Base-by-base conservation (phyloP, 2,113 vertebrate genomes). In the Indicator maculatus region DNA sequence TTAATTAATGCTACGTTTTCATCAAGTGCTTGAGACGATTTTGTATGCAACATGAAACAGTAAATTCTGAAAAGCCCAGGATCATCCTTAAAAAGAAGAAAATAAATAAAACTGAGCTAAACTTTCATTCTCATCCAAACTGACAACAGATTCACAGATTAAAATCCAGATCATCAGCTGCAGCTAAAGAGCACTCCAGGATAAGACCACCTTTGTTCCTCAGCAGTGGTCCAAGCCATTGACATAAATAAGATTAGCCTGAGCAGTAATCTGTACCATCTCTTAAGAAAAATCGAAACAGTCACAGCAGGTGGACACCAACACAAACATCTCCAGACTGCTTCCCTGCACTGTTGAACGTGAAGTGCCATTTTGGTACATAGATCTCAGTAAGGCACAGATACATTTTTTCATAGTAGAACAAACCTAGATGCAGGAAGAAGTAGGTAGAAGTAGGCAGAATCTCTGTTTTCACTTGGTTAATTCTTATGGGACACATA, bases 1-100 rank as follows among this genome's bases (percentile, higher is more conserved):
- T 9, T 93, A 73, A 74, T 58, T 67, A 26, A 16, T 36, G 55
- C 23, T 63, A n/a, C 15, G 31, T 9, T 86, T 93, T 7, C 28
- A 79, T 65, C 81, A 84, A 61, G 8, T 23, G 31, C 65, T 78
- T 78, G 36, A 94, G 39, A 45, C 4, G 75, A 73, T 82, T 88
- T 84, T 61, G 74, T 88, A 73, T 2, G 15, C 61, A 83, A 91
- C 31, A 73, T 60, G 15, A 56, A 66, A 36, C 53, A 55, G 53
- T 12, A 28, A 55, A 28, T 28, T 13, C 16, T 55, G 53, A 66
- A 39, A 8, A 60, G 33, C 23, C 56, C 31, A 72, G 24, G 39
- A 86, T 44, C 19, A 53, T 4, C 12, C 24, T 16, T 3, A 14
- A 21, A 41, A 30, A 31, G 4, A 58, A 20, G 10, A 11, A 39